Evolutionary conservation across 2,113 vertebrate genomes (phyloP), one percentile per base, ranked within the genome.

Genomic region (Cyprinodon tularosa): DNA sequence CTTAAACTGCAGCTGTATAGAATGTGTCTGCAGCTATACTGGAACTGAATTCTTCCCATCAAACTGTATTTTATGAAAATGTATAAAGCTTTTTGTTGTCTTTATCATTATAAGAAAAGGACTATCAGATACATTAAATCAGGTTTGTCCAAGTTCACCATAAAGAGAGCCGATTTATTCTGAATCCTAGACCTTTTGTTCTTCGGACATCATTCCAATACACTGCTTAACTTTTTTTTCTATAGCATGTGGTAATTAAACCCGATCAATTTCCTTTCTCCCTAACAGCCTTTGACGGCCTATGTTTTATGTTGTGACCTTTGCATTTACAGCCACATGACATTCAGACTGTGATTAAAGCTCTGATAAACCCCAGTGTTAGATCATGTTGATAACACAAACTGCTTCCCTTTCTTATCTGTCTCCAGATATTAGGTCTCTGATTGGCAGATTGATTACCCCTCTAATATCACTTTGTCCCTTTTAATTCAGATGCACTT

Each of bases 221-320:
- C 22, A 20, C 22, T 62, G 15, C 66, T 48, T 68, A 71, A 12
- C 0, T 3, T 64, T 63, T 63, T 29, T 29, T 66, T 73, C 60
- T 60, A 64, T 57, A 60, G 38, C 45, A 12, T 61, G 59, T 4
- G 48, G 0, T 53, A 53, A 71, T 59, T 17, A 70, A 22, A 44
- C 71, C 57, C 15, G 57, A 38, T 82, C 57, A n/a, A 39, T 83
- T 64, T 62, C 20, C 48, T 80, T 4, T 15, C 61, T 62, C 59
- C 64, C 6, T 45, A 37, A 9, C 14, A 68, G 69, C 17, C 39
- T 62, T 47, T 68, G 37, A 10, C 74, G 62, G 39, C 11, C 0
- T 37, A 66, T 57, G 62, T 74, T 74, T 78, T 86, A 39, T 79
- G 62, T 38, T 39, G 10, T 80, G 74, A 86, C 75, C 80, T 89